Conservation (phyloP, 2,888 invertebrate genomes). For the Eristalis arbustorum region DNA sequence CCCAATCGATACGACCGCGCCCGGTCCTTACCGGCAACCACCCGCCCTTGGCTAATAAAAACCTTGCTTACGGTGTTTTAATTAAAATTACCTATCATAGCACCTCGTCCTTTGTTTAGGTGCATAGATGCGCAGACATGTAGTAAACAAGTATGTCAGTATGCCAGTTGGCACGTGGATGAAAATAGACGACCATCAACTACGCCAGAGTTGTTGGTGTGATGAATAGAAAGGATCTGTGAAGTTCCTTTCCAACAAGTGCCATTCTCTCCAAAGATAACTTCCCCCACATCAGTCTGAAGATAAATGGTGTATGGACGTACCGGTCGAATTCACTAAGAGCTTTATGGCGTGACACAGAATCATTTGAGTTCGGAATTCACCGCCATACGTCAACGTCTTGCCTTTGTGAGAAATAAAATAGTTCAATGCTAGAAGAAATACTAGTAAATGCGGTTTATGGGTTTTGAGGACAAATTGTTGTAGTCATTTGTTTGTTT, state of each 20-base stretch:
- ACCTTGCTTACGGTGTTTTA: conserved; percentile 10
- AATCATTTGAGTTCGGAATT: not conserved
- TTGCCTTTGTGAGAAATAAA: not conserved
- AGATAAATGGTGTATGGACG: not conserved
- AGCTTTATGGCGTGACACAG: not conserved
- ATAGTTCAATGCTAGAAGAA: not conserved
- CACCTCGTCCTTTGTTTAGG: not conserved
- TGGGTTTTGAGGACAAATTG: not conserved
- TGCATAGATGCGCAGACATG: not conserved
- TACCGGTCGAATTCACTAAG: not conserved
- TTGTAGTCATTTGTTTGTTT: not conserved
- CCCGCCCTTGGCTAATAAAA: conserved; percentile 13
- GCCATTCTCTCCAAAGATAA: not conserved
- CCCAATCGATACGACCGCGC: conserved; percentile 29
- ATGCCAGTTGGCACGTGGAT: not conserved
- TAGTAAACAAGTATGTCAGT: not conserved
- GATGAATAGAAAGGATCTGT: not conserved
- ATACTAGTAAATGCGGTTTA: not conserved
- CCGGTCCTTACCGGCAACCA: not conserved
- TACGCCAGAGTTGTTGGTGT: not conserved
- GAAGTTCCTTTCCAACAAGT: not conserved
- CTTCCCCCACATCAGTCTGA: not conserved
- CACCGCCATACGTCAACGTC: not conserved
- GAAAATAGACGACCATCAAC: not conserved
- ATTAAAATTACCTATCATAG: conserved; percentile 20